These are phyloP conservation scores for Henricia sp. DNA, from an alignment of 53 echinoderm and acorn worm genomes.

Conservation along the genomic window DNA sequence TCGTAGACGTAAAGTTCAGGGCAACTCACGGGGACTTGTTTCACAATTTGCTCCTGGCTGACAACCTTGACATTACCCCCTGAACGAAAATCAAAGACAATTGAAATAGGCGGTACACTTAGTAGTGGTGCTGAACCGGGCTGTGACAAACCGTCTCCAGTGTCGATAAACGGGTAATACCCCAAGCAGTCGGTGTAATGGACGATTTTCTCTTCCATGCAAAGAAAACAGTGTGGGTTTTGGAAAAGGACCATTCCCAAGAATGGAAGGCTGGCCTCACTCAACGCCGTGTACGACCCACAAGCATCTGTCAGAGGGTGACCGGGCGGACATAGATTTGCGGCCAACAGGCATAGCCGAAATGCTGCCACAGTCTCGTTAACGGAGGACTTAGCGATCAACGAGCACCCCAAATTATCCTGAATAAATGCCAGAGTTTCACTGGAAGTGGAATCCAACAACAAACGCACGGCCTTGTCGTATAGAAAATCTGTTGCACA, in stretches of 20 bases:
- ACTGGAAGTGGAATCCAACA: slow-evolving; percentile 12
- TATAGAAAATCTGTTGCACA: not conserved
- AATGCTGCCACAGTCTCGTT: not conserved
- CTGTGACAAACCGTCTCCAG: too few relatives aligned
- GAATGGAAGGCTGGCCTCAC: not conserved
- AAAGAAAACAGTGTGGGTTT: slow-evolving; percentile 30
- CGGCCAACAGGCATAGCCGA: not conserved
- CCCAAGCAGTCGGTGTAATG: not conserved
- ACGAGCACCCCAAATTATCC: not conserved
- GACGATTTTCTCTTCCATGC: not conserved
- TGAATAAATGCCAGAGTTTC: not conserved
- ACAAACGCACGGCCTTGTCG: not conserved
- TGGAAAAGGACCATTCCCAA: too few relatives aligned
- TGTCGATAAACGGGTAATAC: not conserved
- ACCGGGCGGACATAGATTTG: not conserved
- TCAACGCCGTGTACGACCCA: slow-evolving; percentile 22
- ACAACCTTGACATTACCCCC: slow-evolving; percentile 49
- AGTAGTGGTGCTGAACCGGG: not conserved
- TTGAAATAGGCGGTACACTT: slow-evolving; percentile 30
- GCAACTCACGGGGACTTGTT: slow-evolving; percentile 15
- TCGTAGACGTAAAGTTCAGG: slow-evolving; percentile 29
- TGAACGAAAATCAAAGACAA: slow-evolving; percentile 55
- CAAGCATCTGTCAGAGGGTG: slow-evolving; percentile 7
- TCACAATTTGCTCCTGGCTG: not conserved
- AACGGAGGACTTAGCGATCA: not conserved